These are phyloP conservation scores for Halcyon leucocephala DNA, from an alignment of 2,797 vertebrate genomes.

Conservation along the genomic window DNA sequence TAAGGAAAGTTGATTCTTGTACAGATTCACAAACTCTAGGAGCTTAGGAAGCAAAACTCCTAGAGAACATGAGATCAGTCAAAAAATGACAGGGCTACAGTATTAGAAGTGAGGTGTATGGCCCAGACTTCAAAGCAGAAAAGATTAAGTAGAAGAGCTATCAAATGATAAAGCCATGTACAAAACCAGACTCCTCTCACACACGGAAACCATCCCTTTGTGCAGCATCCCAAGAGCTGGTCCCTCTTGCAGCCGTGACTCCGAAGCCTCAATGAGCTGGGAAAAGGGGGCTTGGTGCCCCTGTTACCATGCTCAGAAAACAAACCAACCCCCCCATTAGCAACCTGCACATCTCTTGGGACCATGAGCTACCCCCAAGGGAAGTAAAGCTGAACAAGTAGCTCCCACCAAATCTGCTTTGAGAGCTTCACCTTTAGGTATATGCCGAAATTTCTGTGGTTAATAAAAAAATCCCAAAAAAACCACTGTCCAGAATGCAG, in stretches of 20 bases:
- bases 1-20: background rate
- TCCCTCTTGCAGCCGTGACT: background rate
- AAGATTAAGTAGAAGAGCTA: background rate
- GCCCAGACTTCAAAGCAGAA: background rate
- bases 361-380: background rate
- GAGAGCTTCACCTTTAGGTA: background rate
- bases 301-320: background rate
- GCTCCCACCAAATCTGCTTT: background rate
- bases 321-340: background rate
- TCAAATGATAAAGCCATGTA: background rate
- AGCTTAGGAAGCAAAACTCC: background rate
- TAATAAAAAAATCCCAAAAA: background rate
- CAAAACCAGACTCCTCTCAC: fast-evolving
- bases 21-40: background rate
- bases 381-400: background rate
- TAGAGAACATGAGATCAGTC: background rate
- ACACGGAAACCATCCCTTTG: background rate
- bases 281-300: background rate
- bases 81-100: background rate
- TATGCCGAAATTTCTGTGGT: background rate
- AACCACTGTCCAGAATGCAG: background rate
- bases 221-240: background rate
- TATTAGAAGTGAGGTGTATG: background rate
- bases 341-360: background rate
- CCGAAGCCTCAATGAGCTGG: background rate